A percentile compares a stretch with the other conserved stretches of the same genome.
phyloP scores from a whole-genome alignment of 2,888 invertebrate genomes.

The Taphrorychus bicolor region DNA sequence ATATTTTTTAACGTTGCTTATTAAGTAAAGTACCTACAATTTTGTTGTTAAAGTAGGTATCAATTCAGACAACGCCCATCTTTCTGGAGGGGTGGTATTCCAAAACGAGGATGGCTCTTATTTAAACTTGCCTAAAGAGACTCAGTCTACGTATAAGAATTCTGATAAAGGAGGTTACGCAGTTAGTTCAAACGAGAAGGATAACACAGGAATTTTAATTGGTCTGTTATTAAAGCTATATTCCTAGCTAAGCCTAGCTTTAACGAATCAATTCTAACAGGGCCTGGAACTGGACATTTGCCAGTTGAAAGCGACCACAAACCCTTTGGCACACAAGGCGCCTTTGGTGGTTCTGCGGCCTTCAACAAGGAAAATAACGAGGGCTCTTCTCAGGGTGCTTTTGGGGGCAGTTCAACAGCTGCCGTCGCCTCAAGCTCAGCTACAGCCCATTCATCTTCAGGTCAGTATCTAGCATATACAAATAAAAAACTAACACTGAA shows the following conservation, averaged over 20 bases:
- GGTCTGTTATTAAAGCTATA: conserved; percentile 18
- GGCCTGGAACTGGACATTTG: conserved; percentile 37
- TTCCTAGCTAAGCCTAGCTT: background rate
- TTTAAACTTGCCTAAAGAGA: background rate
- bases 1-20: too few relatives aligned
- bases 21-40: too few relatives aligned
- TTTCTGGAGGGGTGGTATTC: conserved; percentile 26
- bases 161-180: conserved; percentile 29
- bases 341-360: conserved; percentile 26
- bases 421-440: background rate
- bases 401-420: background rate
- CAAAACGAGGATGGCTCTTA: conserved; percentile 24
- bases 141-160: conserved; percentile 25
- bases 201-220: conserved; percentile 29
- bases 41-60: too few relatives aligned
- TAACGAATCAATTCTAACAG: background rate
- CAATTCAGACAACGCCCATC: conserved; percentile 18
- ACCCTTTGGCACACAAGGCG: conserved; percentile 30
- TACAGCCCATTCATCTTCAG: background rate
- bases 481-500: too few relatives aligned
- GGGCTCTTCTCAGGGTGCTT: background rate
- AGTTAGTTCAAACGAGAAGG: conserved; percentile 21
- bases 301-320: conserved; percentile 24
- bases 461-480: background rate
- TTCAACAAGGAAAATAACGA: background rate